Base-by-base conservation (phyloP, 2,888 invertebrate species). In the Apamea crenata region DNA sequence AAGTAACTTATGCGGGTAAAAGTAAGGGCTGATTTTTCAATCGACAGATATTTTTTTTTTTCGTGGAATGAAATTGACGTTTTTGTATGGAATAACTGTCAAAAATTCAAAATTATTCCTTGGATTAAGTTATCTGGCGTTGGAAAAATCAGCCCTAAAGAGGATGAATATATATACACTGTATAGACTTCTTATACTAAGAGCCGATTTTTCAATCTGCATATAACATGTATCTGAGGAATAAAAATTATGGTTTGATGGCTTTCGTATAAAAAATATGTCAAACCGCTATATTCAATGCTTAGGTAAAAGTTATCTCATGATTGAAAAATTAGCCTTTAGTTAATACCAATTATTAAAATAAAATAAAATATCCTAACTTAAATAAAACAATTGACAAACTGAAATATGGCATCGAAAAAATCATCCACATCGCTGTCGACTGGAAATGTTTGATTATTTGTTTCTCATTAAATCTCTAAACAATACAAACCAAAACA, bases 401-500 rank as follows among this genome's bases (percentile, higher is more conserved):
- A 10, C 4, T 56, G 12, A 56, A 25, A 53, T 7, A 56, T 25
- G 25, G 25, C 12, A 10, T 25, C 25, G 10, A 12, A 56, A 25
- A 12, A 53, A 2, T 53, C 25, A 2, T 4, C 25, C 10, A 4
- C 56, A 56, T 56, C 0, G 25, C 56, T 25, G 56, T 56, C 25
- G 12, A 56, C 25, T 56, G 12, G 10, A 25, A 69, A 69, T 74
- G 0, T 47, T 68, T 36, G 8, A 80, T 32, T 50, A 32, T 16
- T 36, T 32, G n/a, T 59, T 32, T 40, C n/a, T 72, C 6, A 7
- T 2, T 12, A 32, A 72, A 67, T 36, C 0, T 1, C 1, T 32
- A 61, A 56, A 36, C 25, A 79, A 69, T 63, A 8, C 25, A 72
- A 66, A 59, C 53, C 29, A 66, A 59, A 68, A 69, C 21, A 66